Conservation (phyloP, 1,140 invertebrate species). For the Maniola jurtina region DNA sequence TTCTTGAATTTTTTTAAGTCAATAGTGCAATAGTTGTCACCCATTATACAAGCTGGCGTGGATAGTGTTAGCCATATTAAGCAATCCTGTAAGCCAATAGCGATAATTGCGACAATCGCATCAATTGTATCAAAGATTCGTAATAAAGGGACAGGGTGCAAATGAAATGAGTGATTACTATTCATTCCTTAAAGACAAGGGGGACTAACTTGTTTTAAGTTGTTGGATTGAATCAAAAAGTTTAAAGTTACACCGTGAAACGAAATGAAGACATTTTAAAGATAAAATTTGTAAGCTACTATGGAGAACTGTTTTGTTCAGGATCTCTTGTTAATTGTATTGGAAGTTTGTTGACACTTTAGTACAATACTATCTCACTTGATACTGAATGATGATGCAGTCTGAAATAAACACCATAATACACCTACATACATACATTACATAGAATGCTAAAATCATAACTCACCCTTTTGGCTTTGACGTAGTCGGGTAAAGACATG, state of each 20-base stretch:
- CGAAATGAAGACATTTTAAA: background rate
- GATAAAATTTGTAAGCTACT: background rate
- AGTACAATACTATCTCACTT: background rate
- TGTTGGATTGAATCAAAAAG: constrained; percentile 11
- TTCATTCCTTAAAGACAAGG: constrained; percentile 8
- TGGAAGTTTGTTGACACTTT: background rate
- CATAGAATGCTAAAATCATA: too few relatives aligned
- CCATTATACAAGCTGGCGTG: too few relatives aligned
- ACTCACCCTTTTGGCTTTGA: too few relatives aligned
- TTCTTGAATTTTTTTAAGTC: too few relatives aligned
- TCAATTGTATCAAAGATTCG: background rate
- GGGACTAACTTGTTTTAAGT: constrained; percentile 11
- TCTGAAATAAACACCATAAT: too few relatives aligned
- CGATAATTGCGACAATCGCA: background rate
- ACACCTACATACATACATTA: too few relatives aligned
- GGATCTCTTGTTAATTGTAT: background rate
- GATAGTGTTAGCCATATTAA: too few relatives aligned
- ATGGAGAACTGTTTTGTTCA: background rate
- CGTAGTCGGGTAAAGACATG: too few relatives aligned
- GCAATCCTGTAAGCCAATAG: too few relatives aligned
- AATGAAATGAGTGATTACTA: constrained; percentile 32
- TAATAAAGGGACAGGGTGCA: constrained; percentile 9
- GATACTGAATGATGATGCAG: background rate
- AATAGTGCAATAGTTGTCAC: too few relatives aligned
- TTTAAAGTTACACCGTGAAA: constrained; percentile 4